These are phyloP conservation scores for Pseudochirops cupreus DNA, from an alignment of 2,797 vertebrate genomes.

Conservation along the genomic window DNA sequence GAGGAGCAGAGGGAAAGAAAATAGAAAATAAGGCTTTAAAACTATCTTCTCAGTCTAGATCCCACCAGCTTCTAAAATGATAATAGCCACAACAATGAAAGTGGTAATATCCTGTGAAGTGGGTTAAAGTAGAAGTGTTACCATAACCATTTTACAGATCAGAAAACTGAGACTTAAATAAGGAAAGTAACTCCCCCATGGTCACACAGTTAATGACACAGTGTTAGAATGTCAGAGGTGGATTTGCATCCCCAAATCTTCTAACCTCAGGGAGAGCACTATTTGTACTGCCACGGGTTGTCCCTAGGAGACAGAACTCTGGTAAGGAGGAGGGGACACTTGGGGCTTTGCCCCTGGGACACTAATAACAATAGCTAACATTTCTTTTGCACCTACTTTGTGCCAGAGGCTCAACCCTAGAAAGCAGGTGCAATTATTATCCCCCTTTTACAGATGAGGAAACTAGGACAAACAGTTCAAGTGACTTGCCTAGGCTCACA, in stretches of 20 bases:
- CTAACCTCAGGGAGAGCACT: not conserved
- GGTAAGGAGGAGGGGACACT: not conserved
- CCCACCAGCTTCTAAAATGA: not conserved
- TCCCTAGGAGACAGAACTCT: not conserved
- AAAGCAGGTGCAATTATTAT: not conserved
- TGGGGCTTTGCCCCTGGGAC: not conserved
- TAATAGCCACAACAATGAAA: not conserved
- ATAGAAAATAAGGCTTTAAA: not conserved
- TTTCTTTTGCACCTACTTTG: not conserved
- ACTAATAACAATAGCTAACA: not conserved
- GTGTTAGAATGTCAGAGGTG: not conserved
- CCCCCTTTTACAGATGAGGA: not conserved
- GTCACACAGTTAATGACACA: not conserved
- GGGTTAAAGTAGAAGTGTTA: not conserved
- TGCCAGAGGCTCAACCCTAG: not conserved
- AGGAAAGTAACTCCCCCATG: not conserved
- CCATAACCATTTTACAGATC: not conserved
- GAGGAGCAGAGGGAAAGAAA: not conserved
- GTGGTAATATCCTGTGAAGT: not conserved
- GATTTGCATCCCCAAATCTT: not conserved
- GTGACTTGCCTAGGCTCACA: not conserved
- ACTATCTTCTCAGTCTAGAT: not conserved
- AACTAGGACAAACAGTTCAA: not conserved
- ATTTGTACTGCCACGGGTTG: not conserved
- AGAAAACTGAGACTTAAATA: not conserved